These are phyloP conservation scores for Bufotes viridis DNA, from an alignment of 2,797 vertebrate species.

Conservation along the genomic window DNA sequence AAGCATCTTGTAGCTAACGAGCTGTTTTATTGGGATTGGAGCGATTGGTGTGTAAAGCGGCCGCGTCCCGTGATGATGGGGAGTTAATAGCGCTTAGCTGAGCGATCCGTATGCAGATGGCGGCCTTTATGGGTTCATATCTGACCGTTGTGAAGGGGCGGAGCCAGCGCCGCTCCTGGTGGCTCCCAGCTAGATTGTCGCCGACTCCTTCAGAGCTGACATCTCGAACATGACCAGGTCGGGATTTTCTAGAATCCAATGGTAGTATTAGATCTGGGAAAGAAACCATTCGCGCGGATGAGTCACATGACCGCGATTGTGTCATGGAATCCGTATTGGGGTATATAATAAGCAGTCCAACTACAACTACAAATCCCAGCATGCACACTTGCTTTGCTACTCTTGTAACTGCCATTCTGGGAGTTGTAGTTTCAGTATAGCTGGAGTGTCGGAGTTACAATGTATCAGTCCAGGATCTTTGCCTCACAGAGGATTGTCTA, in stretches of 20 bases:
- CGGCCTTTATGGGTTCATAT: neutral
- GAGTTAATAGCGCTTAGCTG: constrained; percentile 34
- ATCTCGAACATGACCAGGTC: neutral
- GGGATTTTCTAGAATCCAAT: neutral
- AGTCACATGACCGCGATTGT: too few species aligned
- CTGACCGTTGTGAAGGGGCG: neutral
- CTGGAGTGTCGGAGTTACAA: too few species aligned
- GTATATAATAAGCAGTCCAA: too few species aligned
- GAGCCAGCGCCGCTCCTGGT: neutral
- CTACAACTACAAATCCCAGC: too few species aligned
- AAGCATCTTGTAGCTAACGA: constrained; percentile 37
- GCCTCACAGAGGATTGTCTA: too few species aligned
- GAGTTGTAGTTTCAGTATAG: too few species aligned
- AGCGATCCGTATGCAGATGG: neutral
- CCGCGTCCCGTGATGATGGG: constrained; percentile 9
- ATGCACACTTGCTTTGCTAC: too few species aligned
- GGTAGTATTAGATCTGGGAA: neutral
- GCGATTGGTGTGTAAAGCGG: constrained; percentile 16
- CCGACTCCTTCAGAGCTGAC: neutral
- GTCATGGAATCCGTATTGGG: too few species aligned
- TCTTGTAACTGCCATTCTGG: too few species aligned
- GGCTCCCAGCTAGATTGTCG: neutral
- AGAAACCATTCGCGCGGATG: too few species aligned
- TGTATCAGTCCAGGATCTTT: too few species aligned
- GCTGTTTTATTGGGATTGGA: constrained; percentile 42